Evolutionary conservation across 2,888 invertebrate genomes (phyloP).

Genomic region (Argynnis bischoffii): DNA sequence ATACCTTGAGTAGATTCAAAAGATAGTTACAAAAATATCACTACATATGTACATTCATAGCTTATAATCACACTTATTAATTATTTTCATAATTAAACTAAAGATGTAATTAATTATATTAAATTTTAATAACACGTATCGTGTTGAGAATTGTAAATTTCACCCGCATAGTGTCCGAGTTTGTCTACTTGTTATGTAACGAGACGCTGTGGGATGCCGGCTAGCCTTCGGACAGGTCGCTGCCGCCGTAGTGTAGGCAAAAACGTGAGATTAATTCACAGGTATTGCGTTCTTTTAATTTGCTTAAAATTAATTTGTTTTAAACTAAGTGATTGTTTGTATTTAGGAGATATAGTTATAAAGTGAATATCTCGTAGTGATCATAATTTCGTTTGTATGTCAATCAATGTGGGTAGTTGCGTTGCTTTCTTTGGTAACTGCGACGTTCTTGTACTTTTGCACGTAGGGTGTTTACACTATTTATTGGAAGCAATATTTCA

Average conservation of each 20-base stretch:
- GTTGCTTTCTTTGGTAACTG: no score
- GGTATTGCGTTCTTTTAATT: not conserved
- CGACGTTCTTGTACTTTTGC: no score
- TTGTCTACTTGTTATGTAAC: conserved; percentile 60
- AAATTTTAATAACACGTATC: not conserved
- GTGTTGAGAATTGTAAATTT: conserved; percentile 24
- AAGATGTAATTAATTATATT: not conserved
- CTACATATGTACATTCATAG: no score
- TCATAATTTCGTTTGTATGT: no score
- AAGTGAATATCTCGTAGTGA: no score
- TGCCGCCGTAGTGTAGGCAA: conserved; percentile 55
- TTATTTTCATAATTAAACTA: no score
- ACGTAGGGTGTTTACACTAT: no score
- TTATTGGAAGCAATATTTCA: no score
- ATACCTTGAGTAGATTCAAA: no score
- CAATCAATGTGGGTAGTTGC: no score
- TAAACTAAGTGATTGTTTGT: not conserved
- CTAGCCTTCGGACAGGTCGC: conserved; percentile 68
- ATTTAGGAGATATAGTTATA: not conserved
- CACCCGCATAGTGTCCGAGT: conserved; percentile 44
- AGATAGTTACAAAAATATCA: no score
- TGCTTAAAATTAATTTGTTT: not conserved
- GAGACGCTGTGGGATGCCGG: conserved; percentile 44
- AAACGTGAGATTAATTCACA: conserved; percentile 48
- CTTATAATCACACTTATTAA: no score